Base-by-base conservation (phyloP, 2,797 vertebrate species). In the Echiichthys vipera region DNA sequence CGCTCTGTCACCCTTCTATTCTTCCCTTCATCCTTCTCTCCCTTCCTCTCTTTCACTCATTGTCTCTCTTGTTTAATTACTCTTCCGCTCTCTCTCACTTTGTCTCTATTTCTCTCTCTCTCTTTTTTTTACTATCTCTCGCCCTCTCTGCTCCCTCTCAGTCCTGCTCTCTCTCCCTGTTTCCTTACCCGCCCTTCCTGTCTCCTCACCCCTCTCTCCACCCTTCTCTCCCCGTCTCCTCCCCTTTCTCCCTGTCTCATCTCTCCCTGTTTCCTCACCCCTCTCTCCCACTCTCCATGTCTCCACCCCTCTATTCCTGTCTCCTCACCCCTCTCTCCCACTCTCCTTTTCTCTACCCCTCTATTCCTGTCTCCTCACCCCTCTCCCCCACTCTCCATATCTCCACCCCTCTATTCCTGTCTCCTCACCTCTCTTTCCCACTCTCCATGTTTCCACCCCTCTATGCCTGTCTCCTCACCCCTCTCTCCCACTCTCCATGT, bases 1-100 rank as follows among this genome's bases (percentile, higher is more conserved):
- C 59, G 83, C 90, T 91, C 90, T 91, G 84, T 93, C 86, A 66
- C 77, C 78, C 85, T 32, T 2, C 72, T 39, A 64, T 78, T 80
- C 85, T 73, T 65, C 64, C 51, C 72, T 57, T 15, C 71, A 45
- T 69, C 75, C 66, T 47, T 53, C 75, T 30, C 65, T 68, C 70
- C 54, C 58, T 50, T 53, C 36, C 37, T 40, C 40, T 59, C 65
- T 62, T 66, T 76, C 72, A 57, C 55, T 75, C 59, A 51, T 72
- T 78, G 63, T 76, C 69, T 75, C 56, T 62, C 50, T 78, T 70
- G 37, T 59, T 84, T 77, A 71, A 69, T 68, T 63, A 73, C 71
- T 62, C 75, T 61, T 74, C 53, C 70, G 29, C 62, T 51, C 56
- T 36, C 65, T 64, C 65, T 51, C 69, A 15, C 32, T 69, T 42